A percentile compares a stretch with the other conserved stretches of the same genome.
Conservation (phyloP, 2,113 vertebrate genomes). For the Riparia riparia region DNA sequence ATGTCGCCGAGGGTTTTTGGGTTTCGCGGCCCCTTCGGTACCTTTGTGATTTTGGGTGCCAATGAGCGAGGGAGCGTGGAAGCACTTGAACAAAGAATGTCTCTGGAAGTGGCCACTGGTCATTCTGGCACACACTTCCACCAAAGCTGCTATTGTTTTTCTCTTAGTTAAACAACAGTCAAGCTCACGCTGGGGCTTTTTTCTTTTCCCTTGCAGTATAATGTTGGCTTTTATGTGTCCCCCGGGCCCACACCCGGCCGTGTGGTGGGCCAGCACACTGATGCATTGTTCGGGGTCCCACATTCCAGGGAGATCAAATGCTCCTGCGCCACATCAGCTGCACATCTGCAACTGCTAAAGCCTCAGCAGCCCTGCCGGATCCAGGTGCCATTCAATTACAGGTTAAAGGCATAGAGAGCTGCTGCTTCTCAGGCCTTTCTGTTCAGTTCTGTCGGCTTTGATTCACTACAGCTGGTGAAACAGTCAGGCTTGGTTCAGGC, state of each 20-base stretch:
- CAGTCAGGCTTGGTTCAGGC: constrained; percentile 71
- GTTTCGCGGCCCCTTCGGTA: background rate
- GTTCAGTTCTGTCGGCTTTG: constrained; percentile 72
- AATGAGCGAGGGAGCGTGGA: background rate
- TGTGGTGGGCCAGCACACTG: constrained; percentile 43
- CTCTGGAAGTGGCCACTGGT: constrained; percentile 53
- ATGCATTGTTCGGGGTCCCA: constrained; percentile 42
- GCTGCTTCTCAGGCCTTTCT: constrained; percentile 58
- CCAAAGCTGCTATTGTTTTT: constrained; percentile 38
- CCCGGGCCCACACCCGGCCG: background rate
- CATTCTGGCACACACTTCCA: constrained; percentile 3
- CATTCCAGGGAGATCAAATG: constrained; percentile 55
- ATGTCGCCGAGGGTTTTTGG: fast-evolving
- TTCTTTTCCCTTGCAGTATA: constrained; percentile 34
- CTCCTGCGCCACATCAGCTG: constrained; percentile 22
- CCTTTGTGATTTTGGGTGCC: background rate
- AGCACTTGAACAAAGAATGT: constrained; percentile 14
- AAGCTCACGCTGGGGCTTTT: constrained; percentile 44
- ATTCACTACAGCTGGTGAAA: constrained; percentile 80
- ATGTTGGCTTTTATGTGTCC: constrained; percentile 51
- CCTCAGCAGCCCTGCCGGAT: constrained; percentile 50
- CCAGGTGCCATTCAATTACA: constrained; percentile 80
- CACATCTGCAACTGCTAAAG: constrained; percentile 52
- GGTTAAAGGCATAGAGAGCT: constrained; percentile 55
- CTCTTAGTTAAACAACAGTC: constrained; percentile 26